Conservation (phyloP, 2,888 invertebrate species). For the Eilema sororculum region DNA sequence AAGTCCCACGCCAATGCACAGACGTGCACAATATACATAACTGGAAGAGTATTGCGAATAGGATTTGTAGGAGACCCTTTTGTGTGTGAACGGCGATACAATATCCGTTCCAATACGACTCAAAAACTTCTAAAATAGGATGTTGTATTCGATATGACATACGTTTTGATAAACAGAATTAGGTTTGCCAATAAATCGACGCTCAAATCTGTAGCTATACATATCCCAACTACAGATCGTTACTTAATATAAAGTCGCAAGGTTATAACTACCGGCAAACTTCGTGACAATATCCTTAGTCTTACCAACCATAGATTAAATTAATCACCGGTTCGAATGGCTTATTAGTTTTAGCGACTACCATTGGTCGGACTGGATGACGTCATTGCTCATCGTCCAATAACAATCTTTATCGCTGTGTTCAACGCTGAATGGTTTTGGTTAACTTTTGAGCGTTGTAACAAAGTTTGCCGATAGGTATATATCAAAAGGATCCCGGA, state of each 20-base stretch:
- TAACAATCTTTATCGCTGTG: too few species aligned
- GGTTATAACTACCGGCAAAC: neutral
- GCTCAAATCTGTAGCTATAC: neutral
- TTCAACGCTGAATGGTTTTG: too few species aligned
- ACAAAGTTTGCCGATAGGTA: too few species aligned
- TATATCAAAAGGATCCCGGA: slow-evolving; percentile 23
- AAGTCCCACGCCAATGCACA: slow-evolving; percentile 64
- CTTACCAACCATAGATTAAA: too few species aligned
- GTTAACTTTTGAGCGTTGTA: too few species aligned
- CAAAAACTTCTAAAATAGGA: neutral
- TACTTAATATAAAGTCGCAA: slow-evolving; percentile 3
- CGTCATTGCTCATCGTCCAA: too few species aligned
- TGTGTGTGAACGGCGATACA: slow-evolving; percentile 43
- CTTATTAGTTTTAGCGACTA: too few species aligned
- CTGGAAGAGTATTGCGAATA: slow-evolving; percentile 74
- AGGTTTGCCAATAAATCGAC: neutral
- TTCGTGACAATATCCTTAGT: too few species aligned
- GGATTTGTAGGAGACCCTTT: slow-evolving; percentile 61
- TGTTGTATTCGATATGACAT: neutral
- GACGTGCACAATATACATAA: slow-evolving; percentile 47
- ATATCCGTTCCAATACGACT: neutral
- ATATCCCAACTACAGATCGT: neutral
- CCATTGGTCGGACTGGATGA: too few species aligned
- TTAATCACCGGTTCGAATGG: too few species aligned
- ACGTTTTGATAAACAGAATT: too few species aligned